These are phyloP conservation scores for Corythaixoides concolor DNA, from an alignment of 2,113 vertebrate genomes.

Conservation along the genomic window DNA sequence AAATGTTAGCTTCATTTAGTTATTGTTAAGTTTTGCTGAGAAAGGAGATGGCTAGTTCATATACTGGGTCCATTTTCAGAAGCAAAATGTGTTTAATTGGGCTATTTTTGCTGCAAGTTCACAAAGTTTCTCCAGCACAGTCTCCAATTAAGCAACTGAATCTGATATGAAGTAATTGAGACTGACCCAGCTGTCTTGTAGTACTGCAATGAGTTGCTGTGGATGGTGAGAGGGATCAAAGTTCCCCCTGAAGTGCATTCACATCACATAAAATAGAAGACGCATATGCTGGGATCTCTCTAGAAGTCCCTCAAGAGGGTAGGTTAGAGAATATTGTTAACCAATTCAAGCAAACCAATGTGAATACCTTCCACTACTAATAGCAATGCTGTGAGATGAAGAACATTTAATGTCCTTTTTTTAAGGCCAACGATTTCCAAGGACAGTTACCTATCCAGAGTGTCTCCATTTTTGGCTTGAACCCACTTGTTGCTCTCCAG, in stretches of 20 bases:
- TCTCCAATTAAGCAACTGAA: conserved; percentile 21
- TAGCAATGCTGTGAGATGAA: neutral
- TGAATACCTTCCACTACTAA: neutral
- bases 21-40: conserved; percentile 54
- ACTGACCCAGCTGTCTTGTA: neutral
- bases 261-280: neutral
- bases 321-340: neutral
- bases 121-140: neutral
- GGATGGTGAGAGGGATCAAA: neutral
- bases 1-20: conserved; percentile 52
- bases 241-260: neutral
- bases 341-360: neutral
- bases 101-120: conserved; percentile 39
- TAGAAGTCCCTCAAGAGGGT: neutral
- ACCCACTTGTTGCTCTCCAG: neutral
- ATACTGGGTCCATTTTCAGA: neutral
- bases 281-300: neutral
- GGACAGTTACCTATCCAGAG: neutral
- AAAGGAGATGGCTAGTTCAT: neutral
- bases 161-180: neutral
- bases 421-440: neutral
- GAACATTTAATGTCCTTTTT: neutral
- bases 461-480: neutral
- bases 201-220: neutral
- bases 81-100: conserved; percentile 40